Conservation (phyloP, 2,888 invertebrate genomes). For the Diadromus collaris region DNA sequence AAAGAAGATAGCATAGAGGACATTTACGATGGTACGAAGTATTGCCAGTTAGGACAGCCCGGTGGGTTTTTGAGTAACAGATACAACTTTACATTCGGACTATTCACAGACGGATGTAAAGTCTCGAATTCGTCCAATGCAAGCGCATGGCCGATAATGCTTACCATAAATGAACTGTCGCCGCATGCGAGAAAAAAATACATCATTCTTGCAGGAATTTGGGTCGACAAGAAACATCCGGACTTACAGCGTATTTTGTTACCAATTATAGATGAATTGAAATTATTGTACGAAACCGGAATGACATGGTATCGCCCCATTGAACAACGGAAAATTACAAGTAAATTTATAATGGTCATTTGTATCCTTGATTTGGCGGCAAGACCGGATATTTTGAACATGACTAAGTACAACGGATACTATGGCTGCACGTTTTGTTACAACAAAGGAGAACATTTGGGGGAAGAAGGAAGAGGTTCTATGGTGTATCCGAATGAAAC, state of each 20-base stretch:
- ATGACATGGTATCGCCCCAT: conserved; percentile 11
- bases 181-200: conserved; percentile 44
- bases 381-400: conserved; percentile 8
- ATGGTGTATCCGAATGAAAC: conserved; percentile 19
- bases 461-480: neutral
- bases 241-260: conserved; percentile 15
- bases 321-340: conserved; percentile 15
- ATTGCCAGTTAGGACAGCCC: conserved; percentile 24
- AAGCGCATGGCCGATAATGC: conserved; percentile 49
- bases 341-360: conserved; percentile 13
- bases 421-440: conserved; percentile 42
- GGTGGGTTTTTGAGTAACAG: conserved; percentile 23
- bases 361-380: conserved; percentile 29
- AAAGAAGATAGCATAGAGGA: conserved; percentile 35
- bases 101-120: conserved; percentile 25
- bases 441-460: conserved; percentile 5
- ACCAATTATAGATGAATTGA: conserved; percentile 18
- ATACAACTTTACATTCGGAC: conserved; percentile 38
- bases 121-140: conserved; percentile 49
- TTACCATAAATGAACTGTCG: conserved; percentile 43
- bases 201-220: conserved; percentile 48
- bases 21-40: conserved; percentile 42
- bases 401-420: conserved; percentile 26
- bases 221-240: conserved; percentile 40
- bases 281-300: conserved; percentile 24